These are phyloP conservation scores for Rhabdomys dilectus DNA, from an alignment of 2,113 vertebrate species.

Conservation along the genomic window DNA sequence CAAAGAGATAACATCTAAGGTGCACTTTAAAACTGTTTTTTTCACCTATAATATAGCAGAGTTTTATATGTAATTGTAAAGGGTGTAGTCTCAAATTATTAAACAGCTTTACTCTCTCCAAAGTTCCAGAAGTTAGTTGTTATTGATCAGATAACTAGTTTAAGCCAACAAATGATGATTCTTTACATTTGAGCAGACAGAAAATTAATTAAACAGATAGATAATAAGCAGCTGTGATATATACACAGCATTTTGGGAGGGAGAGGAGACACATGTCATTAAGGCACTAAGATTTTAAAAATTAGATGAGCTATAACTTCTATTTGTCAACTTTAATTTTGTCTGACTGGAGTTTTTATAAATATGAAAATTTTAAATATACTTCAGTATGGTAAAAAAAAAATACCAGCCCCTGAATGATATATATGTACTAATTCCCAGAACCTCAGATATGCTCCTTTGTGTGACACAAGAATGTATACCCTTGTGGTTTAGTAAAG, in stretches of 20 bases:
- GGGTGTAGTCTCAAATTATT: constrained; percentile 18
- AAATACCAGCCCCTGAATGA: neutral
- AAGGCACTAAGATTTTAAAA: neutral
- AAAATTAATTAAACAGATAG: constrained; percentile 53
- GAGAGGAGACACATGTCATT: constrained; percentile 25
- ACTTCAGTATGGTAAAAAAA: neutral
- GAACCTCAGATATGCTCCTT: neutral
- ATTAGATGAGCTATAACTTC: neutral
- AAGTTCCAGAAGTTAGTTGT: constrained; percentile 38
- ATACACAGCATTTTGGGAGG: constrained; percentile 7
- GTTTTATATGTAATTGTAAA: neutral
- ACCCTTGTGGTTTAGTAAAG: neutral
- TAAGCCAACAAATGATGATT: constrained; percentile 55
- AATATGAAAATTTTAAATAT: constrained; percentile 2
- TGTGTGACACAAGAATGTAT: constrained; percentile 3
- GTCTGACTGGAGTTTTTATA: neutral
- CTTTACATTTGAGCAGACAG: constrained; percentile 24
- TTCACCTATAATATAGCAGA: neutral
- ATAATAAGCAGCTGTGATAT: constrained; percentile 44
- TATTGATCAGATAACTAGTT: constrained; percentile 46
- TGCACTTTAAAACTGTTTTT: neutral
- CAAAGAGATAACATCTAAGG: neutral
- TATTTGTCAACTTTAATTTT: constrained; percentile 28
- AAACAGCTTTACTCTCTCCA: constrained; percentile 14
- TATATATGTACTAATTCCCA: neutral